Conservation (phyloP, 2,888 invertebrate species). For the Daptonema setosum region DNA sequence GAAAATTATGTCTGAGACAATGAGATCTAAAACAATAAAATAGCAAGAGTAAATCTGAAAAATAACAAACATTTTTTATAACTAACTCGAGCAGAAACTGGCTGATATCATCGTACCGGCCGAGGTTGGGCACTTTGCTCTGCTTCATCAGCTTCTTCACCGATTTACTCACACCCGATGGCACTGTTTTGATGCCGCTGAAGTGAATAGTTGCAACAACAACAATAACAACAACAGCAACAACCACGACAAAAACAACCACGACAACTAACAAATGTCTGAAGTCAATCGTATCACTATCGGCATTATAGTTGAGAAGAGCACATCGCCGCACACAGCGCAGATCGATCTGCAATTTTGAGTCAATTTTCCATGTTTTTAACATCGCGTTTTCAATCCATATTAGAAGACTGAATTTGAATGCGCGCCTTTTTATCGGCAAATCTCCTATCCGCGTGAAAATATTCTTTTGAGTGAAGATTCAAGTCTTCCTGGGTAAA, state of each 20-base stretch:
- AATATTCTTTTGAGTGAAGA: no score
- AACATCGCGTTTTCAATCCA: no score
- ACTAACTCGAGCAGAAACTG: slow-evolving; percentile 65
- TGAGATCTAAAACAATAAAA: background rate
- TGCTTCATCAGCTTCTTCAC: slow-evolving; percentile 54
- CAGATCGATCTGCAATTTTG: slow-evolving; percentile 57
- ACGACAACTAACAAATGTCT: slow-evolving; percentile 50
- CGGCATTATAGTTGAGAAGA: slow-evolving; percentile 63
- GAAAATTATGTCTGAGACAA: no score
- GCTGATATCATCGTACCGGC: slow-evolving; percentile 57
- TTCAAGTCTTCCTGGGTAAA: no score
- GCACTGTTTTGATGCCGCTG: slow-evolving; percentile 62
- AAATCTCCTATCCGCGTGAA: no score
- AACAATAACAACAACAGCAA: background rate
- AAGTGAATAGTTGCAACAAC: slow-evolving; percentile 8
- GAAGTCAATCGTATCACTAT: slow-evolving; percentile 64
- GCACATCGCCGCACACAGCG: slow-evolving; percentile 66
- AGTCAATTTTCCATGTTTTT: no score
- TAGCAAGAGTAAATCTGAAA: background rate
- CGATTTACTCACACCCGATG: slow-evolving; percentile 66
- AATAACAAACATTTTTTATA: background rate
- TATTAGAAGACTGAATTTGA: no score
- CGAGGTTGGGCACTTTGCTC: slow-evolving; percentile 71
- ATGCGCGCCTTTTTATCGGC: no score
- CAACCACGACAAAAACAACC: background rate